Evolutionary conservation across 2,888 invertebrate species (phyloP).

Genomic region (Parapristionchus giblindavisi): DNA sequence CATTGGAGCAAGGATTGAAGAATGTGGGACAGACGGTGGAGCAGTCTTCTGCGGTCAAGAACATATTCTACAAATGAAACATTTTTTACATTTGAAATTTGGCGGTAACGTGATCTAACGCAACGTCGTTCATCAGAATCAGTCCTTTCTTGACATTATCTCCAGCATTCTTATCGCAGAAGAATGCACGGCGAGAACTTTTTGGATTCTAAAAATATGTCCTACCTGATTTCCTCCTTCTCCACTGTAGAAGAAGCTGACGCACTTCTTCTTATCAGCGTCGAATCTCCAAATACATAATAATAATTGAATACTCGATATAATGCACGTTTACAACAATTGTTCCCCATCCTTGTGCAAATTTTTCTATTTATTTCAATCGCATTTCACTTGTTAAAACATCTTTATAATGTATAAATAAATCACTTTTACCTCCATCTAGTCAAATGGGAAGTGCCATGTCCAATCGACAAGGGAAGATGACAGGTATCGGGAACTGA

Average conservation of each 20-base stretch:
- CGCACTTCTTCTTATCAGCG: conserved; percentile 53
- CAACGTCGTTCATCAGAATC: too few relatives aligned
- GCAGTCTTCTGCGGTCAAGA: conserved; percentile 66
- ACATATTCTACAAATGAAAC: conserved; percentile 58
- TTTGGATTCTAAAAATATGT: too few relatives aligned
- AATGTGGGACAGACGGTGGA: conserved; percentile 61
- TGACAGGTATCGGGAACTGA: conserved; percentile 57
- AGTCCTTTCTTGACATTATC: too few relatives aligned
- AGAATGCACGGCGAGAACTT: too few relatives aligned
- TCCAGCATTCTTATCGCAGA: too few relatives aligned
- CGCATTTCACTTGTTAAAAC: too few relatives aligned
- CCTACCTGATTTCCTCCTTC: conserved; percentile 65
- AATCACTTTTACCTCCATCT: conserved; percentile 42
- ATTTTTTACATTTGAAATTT: background rate
- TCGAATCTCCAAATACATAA: conserved; percentile 47
- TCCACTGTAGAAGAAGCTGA: conserved; percentile 66
- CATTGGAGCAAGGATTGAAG: conserved; percentile 64
- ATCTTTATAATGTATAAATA: background rate
- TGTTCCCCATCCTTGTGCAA: background rate
- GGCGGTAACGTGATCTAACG: background rate
- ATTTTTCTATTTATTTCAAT: background rate
- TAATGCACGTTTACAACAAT: too few relatives aligned
- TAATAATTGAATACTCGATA: too few relatives aligned
- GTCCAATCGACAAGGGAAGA: conserved; percentile 55
- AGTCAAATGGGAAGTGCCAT: conserved; percentile 53